Evolutionary conservation across 30 jellyfish, hydroid and myxozoan species (phyloP).

Genomic region (Turritopsis rubra): DNA sequence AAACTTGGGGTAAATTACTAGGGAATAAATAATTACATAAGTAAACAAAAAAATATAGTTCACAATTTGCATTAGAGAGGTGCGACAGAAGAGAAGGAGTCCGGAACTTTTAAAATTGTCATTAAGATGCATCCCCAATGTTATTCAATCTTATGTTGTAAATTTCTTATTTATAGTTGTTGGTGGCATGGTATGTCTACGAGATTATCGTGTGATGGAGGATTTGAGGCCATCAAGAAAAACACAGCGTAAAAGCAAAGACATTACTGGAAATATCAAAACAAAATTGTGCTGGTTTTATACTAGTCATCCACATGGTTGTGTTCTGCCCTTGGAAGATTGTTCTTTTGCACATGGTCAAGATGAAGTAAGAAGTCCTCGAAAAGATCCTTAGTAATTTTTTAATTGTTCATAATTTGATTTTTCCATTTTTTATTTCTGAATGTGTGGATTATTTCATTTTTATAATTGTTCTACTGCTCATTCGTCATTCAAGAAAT

Average conservation of each 20-base stretch:
- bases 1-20: no score
- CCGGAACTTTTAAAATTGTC: background rate
- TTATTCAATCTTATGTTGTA: background rate
- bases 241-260: conserved; percentile 21
- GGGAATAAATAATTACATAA: no score
- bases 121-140: background rate
- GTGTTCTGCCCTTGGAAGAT: conserved; percentile 33
- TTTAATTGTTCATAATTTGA: background rate
- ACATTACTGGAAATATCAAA: conserved; percentile 22
- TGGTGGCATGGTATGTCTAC: conserved; percentile 55
- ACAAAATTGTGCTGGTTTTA: conserved; percentile 79
- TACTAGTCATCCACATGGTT: conserved; percentile 84
- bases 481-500: background rate
- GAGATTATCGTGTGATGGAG: conserved; percentile 42
- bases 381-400: background rate
- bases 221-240: conserved; percentile 12
- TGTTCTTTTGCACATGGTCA: conserved; percentile 72
- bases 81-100: no score
- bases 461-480: background rate
- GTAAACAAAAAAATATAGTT: no score
- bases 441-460: background rate
- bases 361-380: conserved; percentile 19
- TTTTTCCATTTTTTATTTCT: no score
- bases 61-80: no score
- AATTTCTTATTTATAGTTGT: conserved; percentile 38